Base-by-base conservation (phyloP, 2,888 invertebrate genomes). In the Ichneumon xanthorius region DNA sequence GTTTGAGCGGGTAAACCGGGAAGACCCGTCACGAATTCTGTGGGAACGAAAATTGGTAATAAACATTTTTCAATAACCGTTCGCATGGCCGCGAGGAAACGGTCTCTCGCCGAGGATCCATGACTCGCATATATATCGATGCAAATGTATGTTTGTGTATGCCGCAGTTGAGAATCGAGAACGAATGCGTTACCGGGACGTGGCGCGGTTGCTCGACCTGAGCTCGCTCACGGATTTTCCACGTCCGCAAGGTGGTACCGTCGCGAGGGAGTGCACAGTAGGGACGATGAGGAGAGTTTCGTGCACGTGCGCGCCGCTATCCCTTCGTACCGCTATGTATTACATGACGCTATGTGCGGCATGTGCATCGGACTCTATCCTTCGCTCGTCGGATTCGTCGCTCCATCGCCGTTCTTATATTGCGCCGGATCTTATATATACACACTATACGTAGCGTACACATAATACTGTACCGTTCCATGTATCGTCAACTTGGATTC, bases 401-500 rank as follows among this genome's bases (percentile, higher is more conserved):
- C 61, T 67, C 45, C 30, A 45, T 77, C 53, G 70, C 40, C 26
- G 33, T 53, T 53, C 4, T 30, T 53, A 11, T 70, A 70, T 58
- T 61, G 30, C 19, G 26, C 16, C 37, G 11, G 22, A 55, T 22
- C 37, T 16, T 30, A 55, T 55, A 53, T 26, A 55, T 45, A 45
- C 26, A 22, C 14, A 2, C 50, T 40, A 33, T n/a, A 68, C 26
- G 26, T 26, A 22, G 26, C 26, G 16, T 79, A 63, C 61, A 79
- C 30, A 55, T n/a, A 50, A 53, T 37, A 63, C 40, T 9, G n/a
- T 40, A 77, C 45, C n/a, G 65, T 37, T 16, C 67, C 55, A 58
- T 75, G 75, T 82, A 82, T 85, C 85, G 79, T 79, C 78, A 82
- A 75, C 81, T 82, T 63, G 75, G 78, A 85, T 82, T 75, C 82